A percentile compares a stretch with the other conserved stretches of the same genome.
phyloP scores from a whole-genome alignment of 2,113 vertebrate genomes.

The Ranitomeya variabilis region DNA sequence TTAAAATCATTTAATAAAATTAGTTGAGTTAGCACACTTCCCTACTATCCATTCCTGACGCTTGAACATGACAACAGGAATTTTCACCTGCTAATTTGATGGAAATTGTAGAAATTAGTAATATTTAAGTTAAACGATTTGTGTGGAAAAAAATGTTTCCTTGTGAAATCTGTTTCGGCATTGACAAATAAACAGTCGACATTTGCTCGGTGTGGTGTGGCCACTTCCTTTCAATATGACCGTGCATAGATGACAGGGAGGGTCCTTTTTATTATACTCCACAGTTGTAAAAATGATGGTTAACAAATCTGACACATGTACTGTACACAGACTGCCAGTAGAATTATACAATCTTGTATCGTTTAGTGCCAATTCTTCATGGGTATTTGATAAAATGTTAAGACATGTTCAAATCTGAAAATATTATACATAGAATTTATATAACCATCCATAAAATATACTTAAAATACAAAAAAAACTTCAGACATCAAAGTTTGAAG shows the following conservation, averaged over 20 bases:
- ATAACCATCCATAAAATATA: too few relatives aligned
- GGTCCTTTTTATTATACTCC: too few relatives aligned
- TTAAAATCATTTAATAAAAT: too few relatives aligned
- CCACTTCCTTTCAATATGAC: neutral
- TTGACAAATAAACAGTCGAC: neutral
- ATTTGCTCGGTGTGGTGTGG: neutral
- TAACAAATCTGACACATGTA: too few relatives aligned
- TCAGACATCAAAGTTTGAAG: too few relatives aligned
- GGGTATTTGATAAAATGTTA: too few relatives aligned
- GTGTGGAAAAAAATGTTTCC: neutral
- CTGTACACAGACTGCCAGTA: too few relatives aligned
- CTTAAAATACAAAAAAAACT: too few relatives aligned
- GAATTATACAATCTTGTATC: neutral
- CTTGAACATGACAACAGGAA: too few relatives aligned
- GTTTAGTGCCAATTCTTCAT: neutral
- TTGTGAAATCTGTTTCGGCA: neutral
- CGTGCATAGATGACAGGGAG: neutral
- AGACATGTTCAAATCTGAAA: neutral
- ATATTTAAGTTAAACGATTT: neutral
- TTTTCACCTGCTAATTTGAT: neutral
- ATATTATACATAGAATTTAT: neutral
- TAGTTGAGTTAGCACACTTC: neutral
- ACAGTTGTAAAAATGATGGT: too few relatives aligned
- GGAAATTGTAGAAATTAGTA: neutral
- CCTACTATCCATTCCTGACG: neutral